phyloP scores from a whole-genome alignment of 2,888 invertebrate genomes.

The Melanchra persicariae region DNA sequence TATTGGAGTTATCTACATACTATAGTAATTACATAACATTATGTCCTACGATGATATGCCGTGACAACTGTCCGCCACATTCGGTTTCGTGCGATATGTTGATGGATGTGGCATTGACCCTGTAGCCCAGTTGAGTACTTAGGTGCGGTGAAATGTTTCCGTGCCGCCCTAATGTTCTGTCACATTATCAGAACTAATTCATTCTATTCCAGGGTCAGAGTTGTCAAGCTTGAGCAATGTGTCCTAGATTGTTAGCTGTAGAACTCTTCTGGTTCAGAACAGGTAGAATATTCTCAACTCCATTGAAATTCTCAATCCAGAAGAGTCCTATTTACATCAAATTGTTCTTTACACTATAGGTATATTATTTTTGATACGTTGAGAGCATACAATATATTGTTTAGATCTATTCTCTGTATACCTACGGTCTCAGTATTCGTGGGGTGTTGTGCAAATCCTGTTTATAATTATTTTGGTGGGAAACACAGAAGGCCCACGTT shows the following conservation, averaged over 20 bases:
- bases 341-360: conserved; percentile 18
- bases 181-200: conserved; percentile 34
- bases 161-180: conserved; percentile 31
- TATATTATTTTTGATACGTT: conserved; percentile 8
- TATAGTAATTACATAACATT: conserved; percentile 52
- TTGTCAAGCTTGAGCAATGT: conserved; percentile 62
- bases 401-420: conserved; percentile 15
- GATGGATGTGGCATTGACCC: conserved; percentile 44
- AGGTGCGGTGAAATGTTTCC: conserved; percentile 44
- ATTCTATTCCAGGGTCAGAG: conserved; percentile 21
- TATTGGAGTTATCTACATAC: conserved; percentile 64
- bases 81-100: conserved; percentile 14
- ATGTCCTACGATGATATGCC: conserved; percentile 49
- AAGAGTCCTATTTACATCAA: conserved; percentile 18
- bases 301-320: neutral
- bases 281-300: conserved; percentile 9
- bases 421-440: conserved; percentile 23
- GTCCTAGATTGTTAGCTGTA: conserved; percentile 27
- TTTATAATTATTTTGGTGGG: conserved; percentile 63
- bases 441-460: conserved; percentile 36
- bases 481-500: conserved; percentile 53
- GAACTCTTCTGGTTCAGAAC: conserved; percentile 16
- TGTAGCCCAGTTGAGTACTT: neutral
- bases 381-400: conserved; percentile 38
- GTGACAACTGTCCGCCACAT: conserved; percentile 54